Evolutionary conservation across 2,888 invertebrate species (phyloP), one percentile per base, ranked within the genome.

Genomic region (Sinhomidia bicolor): DNA sequence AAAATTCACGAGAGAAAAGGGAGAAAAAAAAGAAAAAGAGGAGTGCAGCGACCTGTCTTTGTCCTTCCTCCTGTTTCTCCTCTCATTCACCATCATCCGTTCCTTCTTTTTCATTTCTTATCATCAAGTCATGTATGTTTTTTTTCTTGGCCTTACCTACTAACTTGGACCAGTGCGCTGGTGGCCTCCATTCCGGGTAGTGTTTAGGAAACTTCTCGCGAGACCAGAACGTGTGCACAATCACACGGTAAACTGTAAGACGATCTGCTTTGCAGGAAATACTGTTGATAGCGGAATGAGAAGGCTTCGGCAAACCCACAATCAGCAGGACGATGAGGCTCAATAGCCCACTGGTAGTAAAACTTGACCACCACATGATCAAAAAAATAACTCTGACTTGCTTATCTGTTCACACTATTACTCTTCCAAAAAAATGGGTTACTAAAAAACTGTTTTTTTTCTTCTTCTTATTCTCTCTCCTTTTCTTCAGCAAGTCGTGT

Each of bases 121-220:
- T 74, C 74, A 74, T 44, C 47, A 44, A 74, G 54, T 32, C 54
- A 54, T 78, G 54, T 78, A 47, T 14, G 12, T 78, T n/a, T 44
- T 74, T 14, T 78, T 17, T 32, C 14, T 78, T 17, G 9, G 51
- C 95, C 97, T 96, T 93, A 98, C 98, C 98, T 93, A 98, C 95
- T 92, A 98, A 95, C 94, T 97, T 97, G 92, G 98, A 97, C 97
- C 98, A 98, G 94, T 98, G 98, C 14, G 98, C 98, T 17, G 97
- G 96, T 57, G 98, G 98, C 93, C 98, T 95, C 97, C 97, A 98
- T 93, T 97, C 97, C 6, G 98, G 98, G 93, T 97, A 98, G 94
- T 98, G 98, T 93, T 97, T 98, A 62, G 98, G 98, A 93, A 98
- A 98, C 93, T 96, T 95, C 92, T 97, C 96, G 93, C 97, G 95